These are phyloP conservation scores for Apamea crenata DNA, from an alignment of 2,888 invertebrate genomes.

Conservation along the genomic window DNA sequence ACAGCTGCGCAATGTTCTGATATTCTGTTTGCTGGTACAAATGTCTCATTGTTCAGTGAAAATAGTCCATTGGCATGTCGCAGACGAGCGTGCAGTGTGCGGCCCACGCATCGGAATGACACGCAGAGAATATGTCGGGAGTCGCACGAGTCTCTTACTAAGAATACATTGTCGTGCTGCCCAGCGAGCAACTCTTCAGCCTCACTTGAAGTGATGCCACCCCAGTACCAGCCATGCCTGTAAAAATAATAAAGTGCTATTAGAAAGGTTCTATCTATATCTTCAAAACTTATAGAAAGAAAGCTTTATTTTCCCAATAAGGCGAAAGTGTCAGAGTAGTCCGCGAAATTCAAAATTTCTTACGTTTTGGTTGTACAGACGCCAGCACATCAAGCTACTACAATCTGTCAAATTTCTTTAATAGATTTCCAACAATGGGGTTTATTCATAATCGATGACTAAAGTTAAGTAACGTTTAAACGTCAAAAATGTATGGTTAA, in stretches of 20 bases:
- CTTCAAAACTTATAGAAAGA: not conserved
- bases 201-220: conserved; percentile 93
- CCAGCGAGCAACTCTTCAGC: conserved; percentile 92
- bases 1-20: conserved; percentile 88
- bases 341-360: no score
- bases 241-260: conserved; percentile 54
- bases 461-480: no score
- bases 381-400: no score
- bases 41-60: conserved; percentile 90
- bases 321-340: no score
- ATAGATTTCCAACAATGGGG: no score
- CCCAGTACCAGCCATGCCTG: conserved; percentile 94
- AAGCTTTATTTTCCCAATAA: not conserved
- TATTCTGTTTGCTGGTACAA: conserved; percentile 88
- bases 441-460: no score
- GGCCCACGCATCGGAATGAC: conserved; percentile 93
- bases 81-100: conserved; percentile 93
- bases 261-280: not conserved
- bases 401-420: no score
- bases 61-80: conserved; percentile 93
- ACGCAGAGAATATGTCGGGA: conserved; percentile 92
- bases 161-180: conserved; percentile 93
- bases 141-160: conserved; percentile 94
- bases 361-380: no score
- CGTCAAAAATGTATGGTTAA: no score